Evolutionary conservation across 2,888 invertebrate species (phyloP).

Genomic region (Drosophila antonietae): DNA sequence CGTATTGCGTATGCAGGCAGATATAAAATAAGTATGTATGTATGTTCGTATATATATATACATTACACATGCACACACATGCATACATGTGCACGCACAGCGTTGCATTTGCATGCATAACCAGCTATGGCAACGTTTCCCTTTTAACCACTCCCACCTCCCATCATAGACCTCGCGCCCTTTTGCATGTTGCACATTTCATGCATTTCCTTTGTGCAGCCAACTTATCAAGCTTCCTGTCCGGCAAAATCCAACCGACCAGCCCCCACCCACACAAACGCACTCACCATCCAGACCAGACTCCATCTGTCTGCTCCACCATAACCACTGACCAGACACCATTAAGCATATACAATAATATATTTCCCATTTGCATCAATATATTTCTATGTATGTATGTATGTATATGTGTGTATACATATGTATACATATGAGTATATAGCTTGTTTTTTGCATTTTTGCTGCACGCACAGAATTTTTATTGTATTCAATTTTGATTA

Average conservation of each 20-base stretch:
- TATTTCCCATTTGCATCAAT: conserved; percentile 49
- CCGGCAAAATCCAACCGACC: conserved; percentile 38
- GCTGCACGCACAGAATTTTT: conserved; percentile 65
- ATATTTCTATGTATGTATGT: neutral
- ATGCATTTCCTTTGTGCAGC: conserved; percentile 78
- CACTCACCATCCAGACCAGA: conserved; percentile 13
- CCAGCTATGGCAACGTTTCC: conserved; percentile 48
- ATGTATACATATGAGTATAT: conserved; percentile 8
- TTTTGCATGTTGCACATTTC: conserved; percentile 68
- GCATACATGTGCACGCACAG: conserved; percentile 3
- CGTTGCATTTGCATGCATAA: conserved; percentile 54
- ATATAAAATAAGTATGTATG: conserved; percentile 8
- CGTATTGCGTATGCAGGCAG: conserved; percentile 44
- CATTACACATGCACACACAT: conserved; percentile 12
- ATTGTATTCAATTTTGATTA: conserved; percentile 69
- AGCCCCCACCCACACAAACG: conserved; percentile 11
- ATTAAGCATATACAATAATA: conserved; percentile 78
- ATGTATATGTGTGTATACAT: neutral
- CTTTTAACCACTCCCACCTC: conserved; percentile 18
- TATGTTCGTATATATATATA: neutral
- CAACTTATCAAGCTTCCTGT: conserved; percentile 79
- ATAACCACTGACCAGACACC: conserved; percentile 47
- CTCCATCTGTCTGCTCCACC: conserved; percentile 15
- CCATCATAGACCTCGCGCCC: conserved; percentile 9
- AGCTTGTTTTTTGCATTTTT: conserved; percentile 70